A percentile compares a stretch with the other conserved stretches of the same genome.
Evolutionary conservation across 53 echinoderm and acorn worm genomes (phyloP).

Genomic region (Glandiceps talaboti): DNA sequence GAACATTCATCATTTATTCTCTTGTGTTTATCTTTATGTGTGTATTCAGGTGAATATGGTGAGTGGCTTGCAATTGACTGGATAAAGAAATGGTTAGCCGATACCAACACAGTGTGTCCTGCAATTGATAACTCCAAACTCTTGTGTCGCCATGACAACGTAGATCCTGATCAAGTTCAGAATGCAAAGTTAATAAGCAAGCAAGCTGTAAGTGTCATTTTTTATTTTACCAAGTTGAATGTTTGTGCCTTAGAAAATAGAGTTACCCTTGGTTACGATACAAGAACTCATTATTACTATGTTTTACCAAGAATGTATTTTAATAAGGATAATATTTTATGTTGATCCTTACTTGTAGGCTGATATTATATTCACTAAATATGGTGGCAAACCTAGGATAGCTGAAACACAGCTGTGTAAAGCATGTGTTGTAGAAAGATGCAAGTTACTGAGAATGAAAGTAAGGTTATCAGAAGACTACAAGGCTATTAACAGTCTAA

Average conservation of each 20-base stretch:
- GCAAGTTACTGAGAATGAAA: slow-evolving; percentile 50
- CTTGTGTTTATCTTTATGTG: too few species aligned
- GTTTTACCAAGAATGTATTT: too few species aligned
- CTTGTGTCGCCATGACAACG: slow-evolving; percentile 58
- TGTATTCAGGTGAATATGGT: slow-evolving; percentile 25
- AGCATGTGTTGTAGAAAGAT: slow-evolving; percentile 54
- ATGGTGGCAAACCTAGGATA: slow-evolving; percentile 60
- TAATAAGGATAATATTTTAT: too few species aligned
- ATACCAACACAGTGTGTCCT: slow-evolving; percentile 21
- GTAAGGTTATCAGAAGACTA: slow-evolving; percentile 53
- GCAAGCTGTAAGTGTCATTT: slow-evolving; percentile 48
- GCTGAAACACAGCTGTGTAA: slow-evolving; percentile 35
- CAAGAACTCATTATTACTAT: too few species aligned
- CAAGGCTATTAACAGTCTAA: slow-evolving; percentile 46
- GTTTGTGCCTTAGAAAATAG: too few species aligned
- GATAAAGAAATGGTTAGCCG: slow-evolving; percentile 68
- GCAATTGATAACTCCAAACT: slow-evolving; percentile 34
- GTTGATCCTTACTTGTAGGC: slow-evolving; percentile 29
- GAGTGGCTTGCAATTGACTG: slow-evolving; percentile 81
- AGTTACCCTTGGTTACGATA: not conserved
- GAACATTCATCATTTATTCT: too few species aligned
- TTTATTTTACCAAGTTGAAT: not conserved
- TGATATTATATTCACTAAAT: slow-evolving; percentile 37
- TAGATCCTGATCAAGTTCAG: slow-evolving; percentile 69
- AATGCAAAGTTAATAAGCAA: slow-evolving; percentile 59